phyloP scores from a whole-genome alignment of 2,113 vertebrate species.

The Ailuropoda melanoleuca region DNA sequence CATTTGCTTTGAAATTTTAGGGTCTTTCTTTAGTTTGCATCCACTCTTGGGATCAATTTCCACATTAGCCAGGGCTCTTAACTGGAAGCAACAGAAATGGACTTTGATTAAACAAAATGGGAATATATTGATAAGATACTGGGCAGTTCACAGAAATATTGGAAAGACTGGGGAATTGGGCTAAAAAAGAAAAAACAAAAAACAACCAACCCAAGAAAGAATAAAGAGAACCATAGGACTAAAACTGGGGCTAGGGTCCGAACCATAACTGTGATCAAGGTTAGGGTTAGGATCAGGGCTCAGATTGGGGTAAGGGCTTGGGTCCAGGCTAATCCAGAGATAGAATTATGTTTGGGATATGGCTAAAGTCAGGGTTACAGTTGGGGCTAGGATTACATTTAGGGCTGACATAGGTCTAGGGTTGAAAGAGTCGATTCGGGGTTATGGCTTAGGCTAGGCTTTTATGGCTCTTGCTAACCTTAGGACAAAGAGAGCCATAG shows the following conservation, averaged over 20 bases:
- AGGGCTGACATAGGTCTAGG: neutral
- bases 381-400: neutral
- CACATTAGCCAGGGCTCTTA: neutral
- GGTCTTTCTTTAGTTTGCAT: neutral
- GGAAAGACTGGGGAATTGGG: neutral
- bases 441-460: neutral
- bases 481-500: neutral
- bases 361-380: neutral
- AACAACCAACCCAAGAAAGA: neutral
- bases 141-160: neutral
- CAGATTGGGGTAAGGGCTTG: neutral
- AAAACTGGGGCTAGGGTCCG: neutral
- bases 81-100: neutral
- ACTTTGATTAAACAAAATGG: neutral
- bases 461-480: neutral
- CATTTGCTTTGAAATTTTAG: neutral
- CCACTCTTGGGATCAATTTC: neutral
- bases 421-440: neutral
- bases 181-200: neutral
- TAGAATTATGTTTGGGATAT: neutral
- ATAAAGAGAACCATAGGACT: neutral
- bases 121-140: neutral
- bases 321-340: neutral
- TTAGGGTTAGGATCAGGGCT: no score
- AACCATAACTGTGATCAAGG: neutral